A percentile compares a stretch with the other conserved stretches of the same genome.
Conservation (phyloP, 1,140 invertebrate species). For the Magallana gigas region DNA sequence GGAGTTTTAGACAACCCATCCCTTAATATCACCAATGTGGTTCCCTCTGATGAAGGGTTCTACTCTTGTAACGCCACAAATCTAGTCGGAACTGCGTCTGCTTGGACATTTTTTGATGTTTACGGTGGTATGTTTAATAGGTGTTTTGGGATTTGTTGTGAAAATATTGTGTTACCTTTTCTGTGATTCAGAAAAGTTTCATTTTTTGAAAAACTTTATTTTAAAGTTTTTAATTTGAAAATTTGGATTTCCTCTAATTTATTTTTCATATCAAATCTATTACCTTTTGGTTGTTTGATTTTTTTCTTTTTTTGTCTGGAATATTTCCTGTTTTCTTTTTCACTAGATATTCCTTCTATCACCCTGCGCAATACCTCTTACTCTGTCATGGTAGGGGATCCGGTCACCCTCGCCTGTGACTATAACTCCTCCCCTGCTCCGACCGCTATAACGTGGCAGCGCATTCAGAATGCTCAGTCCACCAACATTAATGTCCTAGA, state of each 20-base stretch:
- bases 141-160: background rate
- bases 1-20: constrained; percentile 45
- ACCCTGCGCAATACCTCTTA: constrained; percentile 31
- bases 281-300: background rate
- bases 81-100: constrained; percentile 44
- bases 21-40: constrained; percentile 43
- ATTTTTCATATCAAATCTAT: no score
- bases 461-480: constrained; percentile 7
- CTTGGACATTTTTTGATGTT: constrained; percentile 39
- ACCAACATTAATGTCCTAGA: constrained; percentile 23
- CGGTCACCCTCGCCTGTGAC: constrained; percentile 43
- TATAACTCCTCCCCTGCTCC: constrained; percentile 40
- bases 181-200: no score
- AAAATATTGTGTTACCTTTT: no score
- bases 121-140: constrained; percentile 43
- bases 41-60: constrained; percentile 43
- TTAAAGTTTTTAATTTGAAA: background rate
- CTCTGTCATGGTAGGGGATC: constrained; percentile 6
- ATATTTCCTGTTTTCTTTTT: background rate
- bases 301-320: background rate
- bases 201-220: background rate
- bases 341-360: constrained; percentile 24
- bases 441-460: constrained; percentile 31
- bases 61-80: constrained; percentile 52
- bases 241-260: background rate